These are phyloP conservation scores for Cyphomyrus discorhynchus DNA, from an alignment of 2,113 vertebrate species.

Conservation along the genomic window DNA sequence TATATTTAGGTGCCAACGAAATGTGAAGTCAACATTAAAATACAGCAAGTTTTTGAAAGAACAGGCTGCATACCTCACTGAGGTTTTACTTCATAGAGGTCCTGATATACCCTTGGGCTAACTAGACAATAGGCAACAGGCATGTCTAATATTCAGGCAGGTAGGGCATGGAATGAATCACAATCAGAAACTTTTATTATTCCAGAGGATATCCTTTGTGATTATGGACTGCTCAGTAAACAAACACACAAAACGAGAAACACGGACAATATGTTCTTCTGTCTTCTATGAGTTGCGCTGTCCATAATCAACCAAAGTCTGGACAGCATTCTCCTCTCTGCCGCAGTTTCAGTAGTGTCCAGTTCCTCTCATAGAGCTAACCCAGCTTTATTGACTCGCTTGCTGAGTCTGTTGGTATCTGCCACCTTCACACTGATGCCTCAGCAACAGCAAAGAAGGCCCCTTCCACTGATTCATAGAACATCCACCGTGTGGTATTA, in stretches of 20 bases:
- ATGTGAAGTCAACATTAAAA: background rate
- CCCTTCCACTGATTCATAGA: background rate
- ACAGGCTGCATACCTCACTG: background rate
- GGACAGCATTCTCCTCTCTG: background rate
- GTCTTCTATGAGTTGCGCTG: background rate
- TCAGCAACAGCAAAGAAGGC: background rate
- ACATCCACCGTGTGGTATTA: background rate
- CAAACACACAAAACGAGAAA: too few relatives aligned
- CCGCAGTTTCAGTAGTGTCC: background rate
- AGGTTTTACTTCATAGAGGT: background rate
- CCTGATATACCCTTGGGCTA: background rate
- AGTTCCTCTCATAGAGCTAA: background rate
- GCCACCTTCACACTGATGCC: background rate
- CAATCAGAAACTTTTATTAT: background rate
- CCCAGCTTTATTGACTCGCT: background rate
- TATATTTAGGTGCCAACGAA: background rate
- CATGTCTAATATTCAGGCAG: background rate
- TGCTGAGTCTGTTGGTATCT: background rate
- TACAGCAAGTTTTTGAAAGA: background rate
- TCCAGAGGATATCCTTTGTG: background rate
- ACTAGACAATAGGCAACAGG: background rate
- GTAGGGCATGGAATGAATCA: background rate
- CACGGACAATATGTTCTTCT: background rate
- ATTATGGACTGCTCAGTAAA: background rate
- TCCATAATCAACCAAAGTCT: background rate